A percentile compares a stretch with the other conserved stretches of the same genome.
phyloP scores from a whole-genome alignment of 2,113 vertebrate genomes.

The Tetrax tetrax region DNA sequence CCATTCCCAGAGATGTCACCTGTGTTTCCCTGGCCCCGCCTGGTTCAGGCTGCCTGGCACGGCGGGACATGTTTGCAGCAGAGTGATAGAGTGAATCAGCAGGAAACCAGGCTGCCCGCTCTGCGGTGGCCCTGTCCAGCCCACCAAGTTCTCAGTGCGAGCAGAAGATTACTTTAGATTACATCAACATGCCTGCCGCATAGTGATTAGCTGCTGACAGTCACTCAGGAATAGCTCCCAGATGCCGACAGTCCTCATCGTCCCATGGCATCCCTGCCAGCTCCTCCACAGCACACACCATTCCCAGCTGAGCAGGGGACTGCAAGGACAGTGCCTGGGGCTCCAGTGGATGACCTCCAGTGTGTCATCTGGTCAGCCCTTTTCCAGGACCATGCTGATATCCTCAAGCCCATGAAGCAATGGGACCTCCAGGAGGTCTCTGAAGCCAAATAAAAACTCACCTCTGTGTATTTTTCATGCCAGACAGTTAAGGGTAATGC shows the following conservation, averaged over 20 bases:
- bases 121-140: fast-evolving
- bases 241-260: neutral
- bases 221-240: neutral
- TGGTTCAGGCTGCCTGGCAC: neutral
- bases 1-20: fast-evolving
- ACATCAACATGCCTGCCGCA: too few species aligned
- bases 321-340: neutral
- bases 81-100: fast-evolving
- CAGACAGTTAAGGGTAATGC: fast-evolving
- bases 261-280: too few species aligned
- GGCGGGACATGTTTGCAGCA: fast-evolving
- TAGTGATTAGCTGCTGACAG: neutral
- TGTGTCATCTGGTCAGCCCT: fast-evolving
- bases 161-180: neutral
- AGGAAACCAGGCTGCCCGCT: neutral
- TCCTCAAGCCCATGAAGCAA: neutral
- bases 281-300: fast-evolving
- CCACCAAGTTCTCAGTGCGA: neutral
- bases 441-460: neutral
- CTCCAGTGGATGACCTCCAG: neutral
- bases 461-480: neutral
- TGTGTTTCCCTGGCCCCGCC: neutral
- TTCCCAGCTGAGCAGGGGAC: fast-evolving
- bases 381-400: neutral
- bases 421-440: neutral